Percentiles rank a stretch among this genome's conserved stretches.
These are phyloP conservation scores for Omphaloscelis lunosa DNA, from an alignment of 2,888 invertebrate genomes.

Conservation along the genomic window DNA sequence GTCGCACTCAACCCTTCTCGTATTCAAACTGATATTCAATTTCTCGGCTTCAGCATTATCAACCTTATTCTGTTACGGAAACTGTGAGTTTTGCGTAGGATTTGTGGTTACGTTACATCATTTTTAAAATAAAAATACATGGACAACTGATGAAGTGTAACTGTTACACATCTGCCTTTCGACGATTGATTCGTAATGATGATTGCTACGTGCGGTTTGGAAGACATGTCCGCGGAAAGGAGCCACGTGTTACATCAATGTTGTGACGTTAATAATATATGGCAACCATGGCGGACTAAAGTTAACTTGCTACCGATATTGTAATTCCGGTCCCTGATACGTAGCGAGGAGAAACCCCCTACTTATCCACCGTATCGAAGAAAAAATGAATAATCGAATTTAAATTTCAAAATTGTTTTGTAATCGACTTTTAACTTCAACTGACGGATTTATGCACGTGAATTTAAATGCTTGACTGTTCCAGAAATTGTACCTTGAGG, in stretches of 20 bases:
- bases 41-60: conserved; percentile 54
- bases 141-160: conserved; percentile 82
- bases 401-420: conserved; percentile 70
- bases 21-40: conserved; percentile 69
- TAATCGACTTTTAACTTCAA: conserved; percentile 65
- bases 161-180: conserved; percentile 87
- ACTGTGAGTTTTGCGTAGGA: conserved; percentile 55
- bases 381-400: conserved; percentile 67
- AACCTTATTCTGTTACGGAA: conserved; percentile 57
- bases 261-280: conserved; percentile 85
- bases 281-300: conserved; percentile 77
- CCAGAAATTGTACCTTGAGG: conserved; percentile 55
- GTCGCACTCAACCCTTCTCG: conserved; percentile 80
- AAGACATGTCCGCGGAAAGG: conserved; percentile 81
- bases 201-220: conserved; percentile 81
- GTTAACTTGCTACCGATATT: conserved; percentile 82
- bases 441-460: conserved; percentile 58
- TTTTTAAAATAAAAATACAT: conserved; percentile 66
- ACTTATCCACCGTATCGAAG: conserved; percentile 70
- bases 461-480: conserved; percentile 54
- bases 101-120: conserved; percentile 51
- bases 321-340: conserved; percentile 79
- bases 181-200: conserved; percentile 71
- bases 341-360: conserved; percentile 67
- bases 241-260: conserved; percentile 79